Base-by-base conservation (phyloP, 2,888 invertebrate genomes). In the Tubulanus polymorphus region DNA sequence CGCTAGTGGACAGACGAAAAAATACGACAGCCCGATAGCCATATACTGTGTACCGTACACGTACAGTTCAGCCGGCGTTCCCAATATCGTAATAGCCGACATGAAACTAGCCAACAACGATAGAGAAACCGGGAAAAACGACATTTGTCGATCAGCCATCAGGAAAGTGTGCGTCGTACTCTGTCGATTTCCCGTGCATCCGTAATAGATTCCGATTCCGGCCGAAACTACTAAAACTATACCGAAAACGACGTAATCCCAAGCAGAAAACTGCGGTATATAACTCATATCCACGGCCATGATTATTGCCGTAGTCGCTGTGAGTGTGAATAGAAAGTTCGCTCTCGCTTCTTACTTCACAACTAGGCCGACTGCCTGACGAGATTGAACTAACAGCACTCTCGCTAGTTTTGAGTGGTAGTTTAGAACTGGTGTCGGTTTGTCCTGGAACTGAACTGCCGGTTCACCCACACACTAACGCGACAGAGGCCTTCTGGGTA, bases 71-170 rank as follows among this genome's bases (percentile, higher is more conserved):
- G 72, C 70, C 23, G 76, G 75, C 3, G 70, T 72, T 5, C 76
- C 76, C 10, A 77, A 68, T 46, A 78, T 56, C 6, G 78, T 76
- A 28, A 78, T 74, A 54, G 76, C 78, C 26, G 75, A 75, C 76
- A 78, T 78, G 62, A 78, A 78, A 59, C 72, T 74, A 26, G 76
- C 78, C 37, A 78, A 63, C 45, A 78, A 62, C n/a, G 76, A 77
- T 59, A 77, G 60, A 0, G 74, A 64, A 18, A 76, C 75, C 0
- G 78, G 78, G 2, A 68, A 53, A 0, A 73, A 65, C 35, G 64
- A 65, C 78, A 78, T 77, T 52, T 70, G 66, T 5, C 73, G 68
- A 3, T 74, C 72, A 1, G 76, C 77, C 58, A 75, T 61, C 20
- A 76, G 65, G 53, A 72, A 76, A 29, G 72, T 70, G 41, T 68